These are phyloP conservation scores for Corythoichthys intestinalis DNA, from an alignment of 2,113 vertebrate species.

Conservation along the genomic window DNA sequence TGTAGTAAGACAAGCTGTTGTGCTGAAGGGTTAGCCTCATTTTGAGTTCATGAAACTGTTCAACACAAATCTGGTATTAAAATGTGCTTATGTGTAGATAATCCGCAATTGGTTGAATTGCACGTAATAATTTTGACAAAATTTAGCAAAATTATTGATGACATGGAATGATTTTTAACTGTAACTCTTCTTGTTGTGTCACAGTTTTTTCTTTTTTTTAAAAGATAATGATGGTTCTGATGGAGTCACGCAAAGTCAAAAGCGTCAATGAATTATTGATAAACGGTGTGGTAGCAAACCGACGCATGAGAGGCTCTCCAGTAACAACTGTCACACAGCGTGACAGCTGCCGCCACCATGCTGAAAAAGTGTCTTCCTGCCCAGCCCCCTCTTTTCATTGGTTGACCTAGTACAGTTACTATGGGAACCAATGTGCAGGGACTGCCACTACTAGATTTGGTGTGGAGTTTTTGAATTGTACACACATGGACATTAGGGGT, in stretches of 20 bases:
- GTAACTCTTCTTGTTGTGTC: background rate
- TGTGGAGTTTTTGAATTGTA: constrained; percentile 55
- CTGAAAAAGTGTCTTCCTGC: constrained; percentile 45
- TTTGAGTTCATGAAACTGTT: background rate
- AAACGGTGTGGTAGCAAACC: constrained; percentile 14
- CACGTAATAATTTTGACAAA: background rate
- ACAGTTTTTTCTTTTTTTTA: background rate
- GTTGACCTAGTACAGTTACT: constrained; percentile 78
- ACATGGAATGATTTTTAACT: background rate
- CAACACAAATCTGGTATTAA: background rate
- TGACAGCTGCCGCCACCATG: constrained; percentile 25
- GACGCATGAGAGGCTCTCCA: constrained; percentile 14
- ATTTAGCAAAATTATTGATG: background rate
- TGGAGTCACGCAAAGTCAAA: constrained; percentile 6
- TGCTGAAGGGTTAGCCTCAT: background rate
- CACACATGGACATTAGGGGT: constrained; percentile 10
- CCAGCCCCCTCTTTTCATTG: constrained; percentile 74
- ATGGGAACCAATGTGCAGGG: constrained; percentile 70
- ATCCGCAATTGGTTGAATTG: background rate
- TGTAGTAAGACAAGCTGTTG: too few species aligned
- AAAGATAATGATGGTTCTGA: background rate
- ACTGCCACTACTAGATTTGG: constrained; percentile 64
- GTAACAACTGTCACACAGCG: constrained; percentile 32
- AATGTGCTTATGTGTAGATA: background rate
- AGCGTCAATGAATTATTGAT: constrained; percentile 37